phyloP scores from a whole-genome alignment of 2,113 vertebrate genomes.

The Bagarius yarrelli region DNA sequence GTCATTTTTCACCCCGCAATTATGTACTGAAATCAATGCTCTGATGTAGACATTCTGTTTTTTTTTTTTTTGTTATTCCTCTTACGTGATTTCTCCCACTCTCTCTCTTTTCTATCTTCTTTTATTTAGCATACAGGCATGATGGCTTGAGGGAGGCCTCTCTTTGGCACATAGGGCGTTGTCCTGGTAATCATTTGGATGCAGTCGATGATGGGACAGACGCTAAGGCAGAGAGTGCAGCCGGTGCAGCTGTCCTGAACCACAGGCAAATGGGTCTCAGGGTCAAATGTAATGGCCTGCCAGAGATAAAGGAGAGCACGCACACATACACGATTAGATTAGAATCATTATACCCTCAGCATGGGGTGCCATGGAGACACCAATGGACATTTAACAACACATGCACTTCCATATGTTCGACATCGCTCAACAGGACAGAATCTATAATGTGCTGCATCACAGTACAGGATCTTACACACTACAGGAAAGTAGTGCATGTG shows the following conservation, averaged over 20 bases:
- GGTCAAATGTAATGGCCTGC: conserved; percentile 83
- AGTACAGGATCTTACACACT: neutral
- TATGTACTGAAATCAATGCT: conserved; percentile 63
- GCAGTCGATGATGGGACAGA: conserved; percentile 86
- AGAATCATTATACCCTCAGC: conserved; percentile 49
- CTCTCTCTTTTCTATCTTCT: conserved; percentile 11
- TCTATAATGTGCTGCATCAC: neutral
- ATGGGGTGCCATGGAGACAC: conserved; percentile 33
- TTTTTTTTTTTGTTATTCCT: conserved; percentile 6
- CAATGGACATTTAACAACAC: conserved; percentile 42
- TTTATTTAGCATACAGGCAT: conserved; percentile 63
- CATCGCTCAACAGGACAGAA: neutral
- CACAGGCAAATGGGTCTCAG: conserved; percentile 78
- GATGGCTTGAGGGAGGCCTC: conserved; percentile 78
- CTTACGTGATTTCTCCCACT: neutral
- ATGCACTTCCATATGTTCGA: conserved; percentile 28
- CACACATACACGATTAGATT: conserved; percentile 58
- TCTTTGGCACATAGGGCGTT: conserved; percentile 78
- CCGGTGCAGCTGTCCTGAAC: conserved; percentile 80
- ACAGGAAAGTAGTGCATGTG: no score
- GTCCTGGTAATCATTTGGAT: conserved; percentile 86
- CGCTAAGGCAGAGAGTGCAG: conserved; percentile 83
- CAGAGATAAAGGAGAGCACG: conserved; percentile 59
- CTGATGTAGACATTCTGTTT: conserved; percentile 48
- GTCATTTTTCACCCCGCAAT: conserved; percentile 60